Evolutionary conservation across 2,113 vertebrate species (phyloP), one percentile per base, ranked within the genome.

Genomic region (Peromyscus polionotus): DNA sequence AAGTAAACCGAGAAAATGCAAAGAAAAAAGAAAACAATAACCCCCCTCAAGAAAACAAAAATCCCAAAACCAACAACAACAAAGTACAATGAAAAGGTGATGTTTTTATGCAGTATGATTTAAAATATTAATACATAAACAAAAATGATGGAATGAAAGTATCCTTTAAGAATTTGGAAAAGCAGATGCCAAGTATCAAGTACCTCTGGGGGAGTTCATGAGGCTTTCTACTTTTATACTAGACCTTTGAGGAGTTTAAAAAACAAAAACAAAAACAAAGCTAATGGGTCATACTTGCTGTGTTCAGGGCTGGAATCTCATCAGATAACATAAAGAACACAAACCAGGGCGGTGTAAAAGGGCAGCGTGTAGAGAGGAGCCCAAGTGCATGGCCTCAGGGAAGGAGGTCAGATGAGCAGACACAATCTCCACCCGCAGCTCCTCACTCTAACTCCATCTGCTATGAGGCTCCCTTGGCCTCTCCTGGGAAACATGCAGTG

Each of bases 31-130:
- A 36, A 36, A 81, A 36, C 7, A 51, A 51, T 51, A 51, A 17
- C 36, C 1, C 36, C 36, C 68, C 67, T 3, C 31, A 1, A 31
- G 17, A 57, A 11, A 80, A 80, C 28, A 9, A 75, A 13, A 76
- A 76, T 10, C 73, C 7, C 45, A 75, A 31, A 54, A 36, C 16
- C 79, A n/a, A 59, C 59, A 81, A 51, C 31, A 57, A 33, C 17
- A 33, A 79, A 36, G 81, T 63, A 1, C 59, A 63, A 84, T 42
- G 51, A 87, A 28, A 81, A 95, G 67, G 39, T 12, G 72, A 8
- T 84, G 63, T 59, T 95, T 89, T 94, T 87, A 92, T 63, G 54
- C 22, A 75, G 24, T 36, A 4, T 91, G 26, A 85, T n/a, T 87
- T 48, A 67, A 77, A 17, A 96, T 72, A 77, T 3, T 63, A 11